Percentiles rank a stretch among this genome's conserved stretches.
Conservation (phyloP, 2,113 vertebrate species). For the Martes martes region DNA sequence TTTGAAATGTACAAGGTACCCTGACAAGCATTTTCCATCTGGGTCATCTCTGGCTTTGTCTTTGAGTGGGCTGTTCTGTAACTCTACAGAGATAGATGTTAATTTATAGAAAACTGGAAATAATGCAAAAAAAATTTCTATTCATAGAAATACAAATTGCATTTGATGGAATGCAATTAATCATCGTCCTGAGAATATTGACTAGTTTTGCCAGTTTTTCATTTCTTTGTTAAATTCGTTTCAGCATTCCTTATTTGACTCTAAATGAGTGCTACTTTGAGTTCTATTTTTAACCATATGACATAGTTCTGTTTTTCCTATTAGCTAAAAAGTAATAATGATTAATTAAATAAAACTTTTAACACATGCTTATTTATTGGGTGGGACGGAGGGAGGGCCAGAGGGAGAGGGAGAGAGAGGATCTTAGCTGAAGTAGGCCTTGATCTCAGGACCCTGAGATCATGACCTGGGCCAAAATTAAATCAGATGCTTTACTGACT, state of each 20-base stretch:
- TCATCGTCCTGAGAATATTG: neutral
- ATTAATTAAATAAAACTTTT: neutral
- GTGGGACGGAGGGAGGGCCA: neutral
- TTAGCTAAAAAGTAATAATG: neutral
- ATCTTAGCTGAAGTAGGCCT: neutral
- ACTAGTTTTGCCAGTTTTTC: neutral
- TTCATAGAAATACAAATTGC: constrained; percentile 35
- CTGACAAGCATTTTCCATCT: neutral
- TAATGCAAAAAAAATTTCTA: constrained; percentile 22
- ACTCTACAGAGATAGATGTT: neutral
- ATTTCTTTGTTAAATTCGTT: neutral
- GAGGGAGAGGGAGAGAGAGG: neutral
- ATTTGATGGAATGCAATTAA: neutral
- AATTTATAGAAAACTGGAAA: constrained; percentile 10
- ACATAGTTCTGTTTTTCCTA: neutral
- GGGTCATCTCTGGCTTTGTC: neutral
- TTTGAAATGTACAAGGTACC: neutral
- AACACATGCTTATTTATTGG: neutral
- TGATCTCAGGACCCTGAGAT: neutral
- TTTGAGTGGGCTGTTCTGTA: constrained; percentile 11
- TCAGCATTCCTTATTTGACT: neutral
- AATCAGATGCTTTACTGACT: neutral
- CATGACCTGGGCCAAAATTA: neutral
- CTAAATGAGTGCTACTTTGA: neutral
- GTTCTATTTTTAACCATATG: neutral